Base-by-base conservation (phyloP, 2,113 vertebrate genomes). In the Pollachius pollachius region DNA sequence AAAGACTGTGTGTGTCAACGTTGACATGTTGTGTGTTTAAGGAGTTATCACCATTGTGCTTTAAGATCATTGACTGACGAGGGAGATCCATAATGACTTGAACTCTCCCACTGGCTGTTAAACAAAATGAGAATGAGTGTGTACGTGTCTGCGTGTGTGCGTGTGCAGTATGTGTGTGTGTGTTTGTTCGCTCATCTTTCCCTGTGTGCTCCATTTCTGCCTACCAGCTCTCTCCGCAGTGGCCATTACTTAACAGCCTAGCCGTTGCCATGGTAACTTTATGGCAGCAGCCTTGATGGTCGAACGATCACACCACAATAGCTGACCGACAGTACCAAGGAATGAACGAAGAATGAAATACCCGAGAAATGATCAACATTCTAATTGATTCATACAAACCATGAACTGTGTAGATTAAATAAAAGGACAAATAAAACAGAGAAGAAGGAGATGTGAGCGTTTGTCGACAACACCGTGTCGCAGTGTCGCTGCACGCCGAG, bases 271-370 rank as follows among this genome's bases (percentile, higher is more conserved):
- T 89, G 86, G 87, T 59, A 88, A 90, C 86, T 75, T 62, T 70
- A 70, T 66, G 81, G 89, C 87, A 84, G 88, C 89, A 84, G 91
- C 90, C 86, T 84, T 86, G 86, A 86, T 85, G 90, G 76, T 67
- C 75, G 89, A 84, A 88, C 88, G 92, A 93, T 94, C 91, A 85
- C 90, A 91, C 86, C 79, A 92, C 91, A 94, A 93, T 90, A 90
- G 90, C 86, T 86, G 87, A 81, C 89, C 94, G 84, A 89, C 90
- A 92, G 83, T 62, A 72, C 75, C 56, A 69, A 84, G 88, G 77
- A 90, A 48, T 13, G 71, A 64, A 66, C 11, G 41, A 41, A 41
- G 6, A 48, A 48, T 48, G 8, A 48, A 48, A 48, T 48, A 48
- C 41, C 8, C 12, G 41, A 48, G 41, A 9, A 48, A 48, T 48